Evolutionary conservation across 2,888 invertebrate genomes (phyloP).

Genomic region (Stictocephala bisonia): DNA sequence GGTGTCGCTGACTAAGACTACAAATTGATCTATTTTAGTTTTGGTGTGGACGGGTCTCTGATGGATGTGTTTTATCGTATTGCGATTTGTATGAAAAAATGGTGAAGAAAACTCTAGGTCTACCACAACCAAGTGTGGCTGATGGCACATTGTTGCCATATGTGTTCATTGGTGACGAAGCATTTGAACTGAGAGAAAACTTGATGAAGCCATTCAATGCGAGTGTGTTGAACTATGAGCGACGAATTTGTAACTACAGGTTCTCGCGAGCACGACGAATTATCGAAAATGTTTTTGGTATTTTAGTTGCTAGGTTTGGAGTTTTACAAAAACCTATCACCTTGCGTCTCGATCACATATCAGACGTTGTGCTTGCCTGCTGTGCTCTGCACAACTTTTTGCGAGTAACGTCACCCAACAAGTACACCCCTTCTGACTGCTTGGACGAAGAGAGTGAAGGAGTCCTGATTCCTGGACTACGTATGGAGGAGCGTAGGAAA

Average conservation of each 20-base stretch:
- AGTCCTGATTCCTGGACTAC: slow-evolving; percentile 24
- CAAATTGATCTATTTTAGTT: slow-evolving; percentile 41
- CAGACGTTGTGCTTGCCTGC: slow-evolving; percentile 44
- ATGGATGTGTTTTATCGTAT: slow-evolving; percentile 31
- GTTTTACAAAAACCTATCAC: slow-evolving; percentile 46
- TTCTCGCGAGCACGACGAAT: slow-evolving; percentile 43
- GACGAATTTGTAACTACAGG: slow-evolving; percentile 46
- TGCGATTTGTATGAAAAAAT: slow-evolving; percentile 27
- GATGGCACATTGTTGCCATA: slow-evolving; percentile 45
- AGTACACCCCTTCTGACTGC: slow-evolving; percentile 36
- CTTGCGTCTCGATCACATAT: slow-evolving; percentile 42
- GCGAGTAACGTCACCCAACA: slow-evolving; percentile 41
- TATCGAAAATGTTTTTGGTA: slow-evolving; percentile 45
- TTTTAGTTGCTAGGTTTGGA: slow-evolving; percentile 41
- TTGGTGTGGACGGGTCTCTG: slow-evolving; percentile 32
- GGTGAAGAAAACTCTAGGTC: slow-evolving; percentile 26
- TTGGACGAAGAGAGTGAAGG: slow-evolving; percentile 28
- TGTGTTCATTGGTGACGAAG: slow-evolving; percentile 48
- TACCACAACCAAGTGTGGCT: slow-evolving; percentile 42
- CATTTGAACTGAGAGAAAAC: slow-evolving; percentile 43
- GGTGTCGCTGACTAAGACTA: slow-evolving; percentile 45
- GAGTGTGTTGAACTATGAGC: slow-evolving; percentile 41
- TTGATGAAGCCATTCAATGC: slow-evolving; percentile 49
- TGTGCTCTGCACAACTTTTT: slow-evolving; percentile 48
- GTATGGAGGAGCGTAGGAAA: slow-evolving; percentile 34